Evolutionary conservation across 2,888 invertebrate genomes (phyloP), one percentile per base, ranked within the genome.

Genomic region (Congeria kusceri): DNA sequence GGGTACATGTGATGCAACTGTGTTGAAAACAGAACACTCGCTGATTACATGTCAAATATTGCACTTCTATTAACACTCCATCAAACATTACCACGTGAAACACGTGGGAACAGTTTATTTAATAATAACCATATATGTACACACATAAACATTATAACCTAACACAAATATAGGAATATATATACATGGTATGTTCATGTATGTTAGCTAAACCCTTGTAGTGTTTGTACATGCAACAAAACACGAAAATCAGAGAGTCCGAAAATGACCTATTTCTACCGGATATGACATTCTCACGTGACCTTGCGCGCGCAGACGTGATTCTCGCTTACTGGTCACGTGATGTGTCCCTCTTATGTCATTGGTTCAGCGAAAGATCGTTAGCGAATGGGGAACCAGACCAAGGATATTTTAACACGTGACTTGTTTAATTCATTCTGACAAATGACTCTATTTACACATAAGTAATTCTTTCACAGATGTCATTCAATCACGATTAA

Each of bases 1-100:
- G 39, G 3, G 53, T 53, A 53, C 53, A 53, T 53, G 53, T 53
- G 20, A 23, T 53, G 53, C 53, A 53, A 53, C 53, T 53, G 53
- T 53, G 53, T 23, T 53, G 9, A 23, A 18, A 53, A 23, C 53
- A 15, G 58, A 46, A 71, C 63, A 64, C 71, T 57, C 71, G 64
- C 63, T 71, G 56, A 71, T 58, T 71, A 71, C 61, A 71, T 27
- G 44, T 71, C 47, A 71, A 56, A 27, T 71, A 71, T 71, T 71
- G 71, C 71, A 71, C 71, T 64, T 64, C 46, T 46, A 62, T 59
- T 23, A 70, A 70, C 70, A 70, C 23, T 70, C 70, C 70, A 39
- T 29, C 53, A 70, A 56, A 70, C 44, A 63, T 29, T 49, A 56
- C 32, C 39, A 39, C 39, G 39, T 39, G 39, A 15, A 39, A 39